Percentiles rank a stretch among this genome's conserved stretches.
phyloP scores from a whole-genome alignment of 2,888 invertebrate genomes.

The Philonicus albiceps region DNA sequence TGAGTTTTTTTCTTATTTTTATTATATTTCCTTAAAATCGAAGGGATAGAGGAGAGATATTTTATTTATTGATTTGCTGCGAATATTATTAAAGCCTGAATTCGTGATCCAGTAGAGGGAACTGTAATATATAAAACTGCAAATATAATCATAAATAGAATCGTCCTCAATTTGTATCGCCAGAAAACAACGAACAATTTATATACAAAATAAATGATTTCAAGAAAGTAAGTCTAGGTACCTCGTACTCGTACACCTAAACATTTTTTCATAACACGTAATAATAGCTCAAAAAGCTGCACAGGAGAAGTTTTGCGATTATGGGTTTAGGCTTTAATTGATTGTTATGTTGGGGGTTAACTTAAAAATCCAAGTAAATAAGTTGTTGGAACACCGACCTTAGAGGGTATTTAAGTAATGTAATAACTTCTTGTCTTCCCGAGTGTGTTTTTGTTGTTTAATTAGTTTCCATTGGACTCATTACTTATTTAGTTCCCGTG shows the following conservation, averaged over 20 bases:
- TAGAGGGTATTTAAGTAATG: not conserved
- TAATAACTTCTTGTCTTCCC: slow-evolving; percentile 9
- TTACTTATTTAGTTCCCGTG: not conserved
- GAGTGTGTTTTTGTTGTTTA: not conserved
- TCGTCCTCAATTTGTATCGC: not conserved
- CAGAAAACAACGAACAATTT: not conserved
- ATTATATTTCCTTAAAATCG: not conserved
- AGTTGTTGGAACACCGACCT: not conserved
- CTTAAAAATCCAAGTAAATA: not conserved
- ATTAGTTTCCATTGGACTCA: not conserved
- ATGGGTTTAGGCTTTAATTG: not conserved
- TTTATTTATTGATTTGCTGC: not conserved
- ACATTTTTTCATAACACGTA: not conserved
- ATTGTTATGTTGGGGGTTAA: not conserved
- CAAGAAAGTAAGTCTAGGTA: not conserved
- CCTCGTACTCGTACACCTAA: not conserved
- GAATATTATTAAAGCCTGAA: not conserved
- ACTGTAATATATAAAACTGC: not conserved
- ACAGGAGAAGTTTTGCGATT: not conserved
- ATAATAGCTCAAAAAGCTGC: not conserved
- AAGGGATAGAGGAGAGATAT: not conserved
- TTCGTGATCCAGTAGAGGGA: not conserved
- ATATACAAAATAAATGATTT: not conserved
- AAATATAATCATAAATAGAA: not conserved
- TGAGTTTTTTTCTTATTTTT: not conserved